These are phyloP conservation scores for Psettodes erumei DNA, from an alignment of 2,113 vertebrate species.

Conservation along the genomic window DNA sequence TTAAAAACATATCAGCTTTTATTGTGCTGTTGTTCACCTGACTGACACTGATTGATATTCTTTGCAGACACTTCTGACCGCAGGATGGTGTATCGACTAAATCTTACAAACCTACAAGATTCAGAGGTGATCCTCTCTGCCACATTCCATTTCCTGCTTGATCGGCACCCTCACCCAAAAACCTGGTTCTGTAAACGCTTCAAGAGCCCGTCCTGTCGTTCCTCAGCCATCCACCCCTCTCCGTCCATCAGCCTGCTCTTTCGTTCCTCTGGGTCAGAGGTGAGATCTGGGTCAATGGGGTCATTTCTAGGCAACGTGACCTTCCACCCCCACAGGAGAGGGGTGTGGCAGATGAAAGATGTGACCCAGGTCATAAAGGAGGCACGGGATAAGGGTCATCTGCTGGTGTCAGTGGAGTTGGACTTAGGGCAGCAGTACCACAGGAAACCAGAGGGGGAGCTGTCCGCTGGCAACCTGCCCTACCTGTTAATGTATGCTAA, in stretches of 20 bases:
- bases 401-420: constrained; percentile 85
- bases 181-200: constrained; percentile 86
- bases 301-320: constrained; percentile 85
- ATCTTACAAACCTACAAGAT: constrained; percentile 91
- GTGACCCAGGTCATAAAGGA: constrained; percentile 89
- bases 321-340: constrained; percentile 82
- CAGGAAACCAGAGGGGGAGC: constrained; percentile 58
- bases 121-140: constrained; percentile 91
- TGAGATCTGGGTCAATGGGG: constrained; percentile 65
- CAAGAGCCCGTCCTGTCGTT: constrained; percentile 85
- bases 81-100: constrained; percentile 85
- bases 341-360: constrained; percentile 90
- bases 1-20: neutral
- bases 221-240: constrained; percentile 72
- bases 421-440: constrained; percentile 76
- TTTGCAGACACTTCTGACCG: constrained; percentile 61
- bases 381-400: constrained; percentile 82
- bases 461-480: constrained; percentile 74
- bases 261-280: constrained; percentile 74
- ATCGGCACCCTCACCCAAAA: constrained; percentile 78
- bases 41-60: constrained; percentile 54
- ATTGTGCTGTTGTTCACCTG: constrained; percentile 34
- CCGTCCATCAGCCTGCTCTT: constrained; percentile 83
- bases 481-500: constrained; percentile 92
- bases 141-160: constrained; percentile 89